phyloP scores from a whole-genome alignment of 2,888 invertebrate species.

The Cryptus armator region DNA sequence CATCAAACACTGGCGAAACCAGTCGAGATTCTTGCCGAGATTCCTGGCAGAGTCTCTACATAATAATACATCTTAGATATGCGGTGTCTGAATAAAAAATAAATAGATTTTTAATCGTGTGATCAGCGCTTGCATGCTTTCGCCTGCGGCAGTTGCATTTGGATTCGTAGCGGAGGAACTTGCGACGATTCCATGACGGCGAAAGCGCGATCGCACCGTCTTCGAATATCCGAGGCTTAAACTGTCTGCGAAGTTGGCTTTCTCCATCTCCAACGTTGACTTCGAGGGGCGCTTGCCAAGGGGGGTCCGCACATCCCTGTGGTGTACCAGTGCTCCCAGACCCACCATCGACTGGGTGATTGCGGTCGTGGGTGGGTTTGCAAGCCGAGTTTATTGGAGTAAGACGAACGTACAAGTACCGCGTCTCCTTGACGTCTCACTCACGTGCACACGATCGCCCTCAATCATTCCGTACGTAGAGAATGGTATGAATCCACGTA shows the following conservation, averaged over 20 bases:
- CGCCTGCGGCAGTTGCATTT: no score
- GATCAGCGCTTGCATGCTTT: no score
- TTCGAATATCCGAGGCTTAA: constrained; percentile 50
- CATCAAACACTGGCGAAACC: no score
- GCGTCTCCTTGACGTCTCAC: constrained; percentile 28
- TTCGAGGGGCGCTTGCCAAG: background rate
- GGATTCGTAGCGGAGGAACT: no score
- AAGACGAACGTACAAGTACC: constrained; percentile 49
- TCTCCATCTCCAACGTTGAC: constrained; percentile 46
- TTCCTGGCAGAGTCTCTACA: no score
- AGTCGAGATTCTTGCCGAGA: no score
- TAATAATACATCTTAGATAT: no score
- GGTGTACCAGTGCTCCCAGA: constrained; percentile 37
- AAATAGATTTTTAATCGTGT: no score
- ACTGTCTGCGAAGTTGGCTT: constrained; percentile 73
- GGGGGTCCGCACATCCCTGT: background rate
- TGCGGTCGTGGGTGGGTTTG: constrained; percentile 53
- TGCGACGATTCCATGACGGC: background rate
- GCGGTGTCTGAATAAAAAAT: no score
- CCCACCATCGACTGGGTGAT: constrained; percentile 29
- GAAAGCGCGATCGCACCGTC: background rate
- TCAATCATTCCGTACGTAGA: constrained; percentile 49
- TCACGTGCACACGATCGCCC: constrained; percentile 2
- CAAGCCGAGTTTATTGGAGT: constrained; percentile 49
- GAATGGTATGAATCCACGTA: constrained; percentile 7